Evolutionary conservation across 1,140 invertebrate species (phyloP), one percentile per base, ranked within the genome.

Genomic region (Microplitis mediator): DNA sequence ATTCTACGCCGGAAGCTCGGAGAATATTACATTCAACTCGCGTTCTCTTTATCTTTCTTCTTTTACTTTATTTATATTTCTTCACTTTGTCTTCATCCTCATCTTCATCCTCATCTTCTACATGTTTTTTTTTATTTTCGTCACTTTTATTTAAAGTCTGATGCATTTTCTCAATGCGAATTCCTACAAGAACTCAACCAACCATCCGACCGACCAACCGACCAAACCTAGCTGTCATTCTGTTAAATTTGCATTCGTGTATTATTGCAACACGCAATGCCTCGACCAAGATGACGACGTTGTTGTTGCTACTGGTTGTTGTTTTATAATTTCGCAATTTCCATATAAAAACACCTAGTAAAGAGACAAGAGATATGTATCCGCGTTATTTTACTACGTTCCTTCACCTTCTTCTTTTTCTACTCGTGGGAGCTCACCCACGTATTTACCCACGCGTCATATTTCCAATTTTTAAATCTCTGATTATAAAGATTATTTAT

Each of bases 371-470:
- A 45, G 39, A 69, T 64, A 71, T 45, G 69, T 62, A 71, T 71
- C 69, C 69, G 61, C 69, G 50, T 71, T 65, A 54, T 71, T 51
- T 32, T 35, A 13, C 32, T 32, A 62, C 58, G 58, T 63, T 50
- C 35, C 60, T 62, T 23, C 35, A 50, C 50, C 69, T 54, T 54
- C 69, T 61, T 45, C 39, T 45, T 45, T 6, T 64, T 56, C 63
- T 60, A 14, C 45, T 71, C 63, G 62, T 72, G 62, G 52, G 70
- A 66, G 70, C 52, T 65, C 52, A 66, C 70, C 70, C 62, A 72
- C 70, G 70, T 60, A 66, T 66, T 65, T 72, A 72, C 70, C 70
- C 70, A 72, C 70, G 70, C 70, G 51, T 60, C 63, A 58, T 64
- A 58, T 16, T 36, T 23, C 35, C 31, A 31, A 56, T 39, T 66